Evolutionary conservation across 2,113 vertebrate species (phyloP), one percentile per base, ranked within the genome.

Genomic region (Tapirus terrestris): DNA sequence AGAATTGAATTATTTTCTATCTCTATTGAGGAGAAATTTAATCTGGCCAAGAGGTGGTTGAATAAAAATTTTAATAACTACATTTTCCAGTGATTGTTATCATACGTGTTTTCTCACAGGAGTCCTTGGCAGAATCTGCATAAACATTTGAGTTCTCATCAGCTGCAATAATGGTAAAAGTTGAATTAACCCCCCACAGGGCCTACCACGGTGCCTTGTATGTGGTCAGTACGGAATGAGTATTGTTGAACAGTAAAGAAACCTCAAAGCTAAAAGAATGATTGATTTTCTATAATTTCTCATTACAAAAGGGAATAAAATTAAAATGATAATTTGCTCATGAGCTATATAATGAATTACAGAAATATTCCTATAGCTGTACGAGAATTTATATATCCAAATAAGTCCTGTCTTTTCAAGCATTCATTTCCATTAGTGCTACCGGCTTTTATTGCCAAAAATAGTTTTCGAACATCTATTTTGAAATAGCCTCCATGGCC

Each of bases 41-140:
- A 92, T 94, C 23, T 94, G 53, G 4, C 79, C 53, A 90, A 85
- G 58, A 91, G 13, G 56, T 93, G 4, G 6, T 36, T 84, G 29
- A 73, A 83, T 85, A 89, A 93, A 94, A 95, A 75, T 48, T 90
- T 92, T 96, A 84, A 90, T 94, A 87, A 89, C 72, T 80, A 12
- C 4, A 53, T 94, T 95, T 95, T 31, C n/a, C 48, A 65, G 45
- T 81, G 39, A 80, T 36, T 39, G 60, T 18, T 80, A 89, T 88
- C 48, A 36, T 45, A 51, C 36, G 17, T 14, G 14, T 85, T 94
- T 97, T 36, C 85, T 94, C 96, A 86, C n/a, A 83, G 53, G 77
- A 79, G n/a, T 60, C 14, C 29, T 97, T 91, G 89, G 45, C 18
- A 45, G 23, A 88, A 88, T 93, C 33, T 96, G 60, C 43, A 89